Evolutionary conservation across 2,113 vertebrate genomes (phyloP), one percentile per base, ranked within the genome.

Genomic region (Sclerurus mexicanus): DNA sequence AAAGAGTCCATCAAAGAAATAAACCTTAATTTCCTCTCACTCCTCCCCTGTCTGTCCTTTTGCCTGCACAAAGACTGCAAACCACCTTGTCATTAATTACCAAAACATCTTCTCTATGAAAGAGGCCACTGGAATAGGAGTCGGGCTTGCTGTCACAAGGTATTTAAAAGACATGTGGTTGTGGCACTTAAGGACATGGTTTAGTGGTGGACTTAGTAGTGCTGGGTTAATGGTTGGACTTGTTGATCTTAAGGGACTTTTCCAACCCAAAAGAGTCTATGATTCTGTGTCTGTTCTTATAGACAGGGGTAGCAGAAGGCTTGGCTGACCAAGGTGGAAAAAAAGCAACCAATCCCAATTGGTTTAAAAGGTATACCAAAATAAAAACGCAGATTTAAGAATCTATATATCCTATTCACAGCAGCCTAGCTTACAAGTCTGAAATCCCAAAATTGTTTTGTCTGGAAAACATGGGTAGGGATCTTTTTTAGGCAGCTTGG

Each of bases 21-120:
- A 96, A 96, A 87, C 72, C 75, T 91, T 85, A 4, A 0, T 91
- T 96, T 94, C 93, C 92, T 87, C 64, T 77, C 64, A 47, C 85
- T 64, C 85, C 82, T 93, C 88, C 88, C 95, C 85, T 56, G 55
- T 60, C 69, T 93, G 64, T 90, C 60, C 64, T 81, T 90, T 60
- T 93, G 96, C 85, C 96, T 95, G 86, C 39, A 37, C 42, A 74
- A 77, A 83, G 33, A 46, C 53, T 6, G 4, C 73, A 88, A 94
- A 71, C 13, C 18, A 64, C 52, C 2, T 1, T 33, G 56, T 80
- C 77, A 60, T 62, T 83, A 84, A 80, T 75, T 84, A 15, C 73
- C 86, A 87, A 95, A 96, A 44, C 40, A 60, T 62, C 42, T 85
- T 55, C 79, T 93, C 67, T 47, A 56, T 92, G 73, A 39, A 77